A percentile compares a stretch with the other conserved stretches of the same genome.
Conservation (phyloP, 2,797 vertebrate species). For the Rhynchonycteris naso region DNA sequence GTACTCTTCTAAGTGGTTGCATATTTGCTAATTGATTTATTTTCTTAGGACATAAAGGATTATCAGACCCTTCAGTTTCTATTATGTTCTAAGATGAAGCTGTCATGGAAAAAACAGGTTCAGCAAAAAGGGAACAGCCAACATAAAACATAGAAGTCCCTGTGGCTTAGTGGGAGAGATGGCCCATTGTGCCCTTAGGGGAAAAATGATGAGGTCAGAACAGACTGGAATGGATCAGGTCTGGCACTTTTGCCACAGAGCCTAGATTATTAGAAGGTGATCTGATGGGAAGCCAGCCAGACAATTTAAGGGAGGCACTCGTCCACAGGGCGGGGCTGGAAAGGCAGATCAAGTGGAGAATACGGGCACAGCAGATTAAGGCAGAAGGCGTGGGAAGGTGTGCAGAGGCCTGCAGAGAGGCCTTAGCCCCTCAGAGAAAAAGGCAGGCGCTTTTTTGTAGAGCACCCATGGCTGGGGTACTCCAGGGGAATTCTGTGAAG, state of each 20-base stretch:
- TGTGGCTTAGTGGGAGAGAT: slow-evolving; percentile 31
- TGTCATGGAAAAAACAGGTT: slow-evolving; percentile 40
- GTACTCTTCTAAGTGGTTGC: neutral
- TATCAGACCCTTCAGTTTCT: slow-evolving; percentile 4
- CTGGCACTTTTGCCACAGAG: slow-evolving; percentile 23
- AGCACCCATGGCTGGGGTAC: neutral
- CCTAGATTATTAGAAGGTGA: slow-evolving; percentile 32
- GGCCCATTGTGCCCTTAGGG: slow-evolving; percentile 4
- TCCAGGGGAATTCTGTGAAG: neutral
- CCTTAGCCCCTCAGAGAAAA: neutral
- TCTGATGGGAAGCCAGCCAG: slow-evolving; percentile 54
- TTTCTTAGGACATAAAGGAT: slow-evolving; percentile 1
- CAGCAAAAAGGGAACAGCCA: slow-evolving; percentile 24
- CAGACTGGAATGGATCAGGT: neutral
- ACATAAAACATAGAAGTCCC: neutral
- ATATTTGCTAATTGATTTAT: neutral
- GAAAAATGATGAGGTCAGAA: slow-evolving; percentile 54
- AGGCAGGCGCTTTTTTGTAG: neutral
- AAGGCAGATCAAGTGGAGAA: neutral
- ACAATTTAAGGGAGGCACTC: neutral
- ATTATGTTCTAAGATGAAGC: slow-evolving; percentile 51
- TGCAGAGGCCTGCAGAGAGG: neutral
- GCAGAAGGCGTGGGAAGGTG: neutral
- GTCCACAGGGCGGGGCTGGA: neutral
- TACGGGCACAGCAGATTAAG: neutral